Base-by-base conservation (phyloP, 1,140 invertebrate species). In the Drosophila nikananu region DNA sequence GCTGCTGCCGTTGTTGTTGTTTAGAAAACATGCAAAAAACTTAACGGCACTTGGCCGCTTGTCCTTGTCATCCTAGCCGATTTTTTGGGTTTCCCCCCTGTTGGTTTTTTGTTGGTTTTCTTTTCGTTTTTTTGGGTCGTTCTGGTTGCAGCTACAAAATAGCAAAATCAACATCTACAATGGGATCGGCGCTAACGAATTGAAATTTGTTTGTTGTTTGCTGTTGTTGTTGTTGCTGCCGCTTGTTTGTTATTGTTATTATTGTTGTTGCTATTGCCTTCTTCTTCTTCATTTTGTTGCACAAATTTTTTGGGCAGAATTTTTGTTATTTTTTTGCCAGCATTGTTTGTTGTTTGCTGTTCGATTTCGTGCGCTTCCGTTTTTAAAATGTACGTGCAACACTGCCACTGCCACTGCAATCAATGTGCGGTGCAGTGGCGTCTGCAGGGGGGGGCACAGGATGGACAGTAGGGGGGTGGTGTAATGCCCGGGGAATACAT, bases 1-100 rank as follows among this genome's bases (percentile, higher is more conserved):
- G 19, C 15, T 49, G 23, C 4, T n/a, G 25, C 17, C 12, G 30
- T 48, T 62, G 59, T 57, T 76, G 67, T 89, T 89, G 84, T 90
- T 89, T 89, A 89, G 86, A 89, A 89, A 89, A 89, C 84, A 89
- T 89, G 78, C 66, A 80, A 87, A 86, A 86, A 77, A 83, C 77
- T 80, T 80, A 78, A 80, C 75, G 61, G 61, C 76, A 82, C 67
- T 82, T 77, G 66, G 62, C 59, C 80, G 74, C 82, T 78, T 74
- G 77, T 71, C 79, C 74, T 71, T 78, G 73, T 73, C 82, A 77
- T 70, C 49, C 71, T 73, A 49, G 68, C 52, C 32, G 27, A 19
- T 30, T 54, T 54, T 52, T 67, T 57, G 30, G 30, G 51, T 39
- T 54, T 32, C n/a, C 42, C 23, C 35, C 12, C 13, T 37, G 13